A percentile compares a stretch with the other conserved stretches of the same genome.
Evolutionary conservation across 2,888 invertebrate genomes (phyloP).

Genomic region (Masnerella sp.): DNA sequence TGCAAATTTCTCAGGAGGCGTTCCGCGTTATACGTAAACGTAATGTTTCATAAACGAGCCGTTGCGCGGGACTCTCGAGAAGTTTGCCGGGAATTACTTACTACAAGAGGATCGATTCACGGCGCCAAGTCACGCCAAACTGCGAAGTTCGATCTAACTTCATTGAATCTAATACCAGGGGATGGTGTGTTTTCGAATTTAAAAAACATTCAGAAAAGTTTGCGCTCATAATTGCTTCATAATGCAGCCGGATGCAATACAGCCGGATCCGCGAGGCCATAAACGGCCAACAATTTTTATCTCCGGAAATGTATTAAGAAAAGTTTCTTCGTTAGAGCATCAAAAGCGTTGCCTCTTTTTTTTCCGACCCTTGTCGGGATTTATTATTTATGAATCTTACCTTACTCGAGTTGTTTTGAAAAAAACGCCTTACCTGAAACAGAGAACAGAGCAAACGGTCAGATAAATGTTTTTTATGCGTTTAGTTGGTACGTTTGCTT

Average conservation of each 20-base stretch:
- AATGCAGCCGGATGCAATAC: slow-evolving; percentile 12
- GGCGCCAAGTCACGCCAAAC: slow-evolving; percentile 62
- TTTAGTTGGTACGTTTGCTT: too few relatives aligned
- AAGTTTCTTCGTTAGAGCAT: slow-evolving; percentile 29
- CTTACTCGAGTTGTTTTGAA: not conserved
- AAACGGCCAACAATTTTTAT: slow-evolving; percentile 22
- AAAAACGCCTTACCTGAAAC: slow-evolving; percentile 31
- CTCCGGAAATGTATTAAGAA: slow-evolving; percentile 29
- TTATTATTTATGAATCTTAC: slow-evolving; percentile 24
- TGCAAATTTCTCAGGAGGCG: slow-evolving; percentile 47
- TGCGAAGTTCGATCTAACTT: slow-evolving; percentile 68
- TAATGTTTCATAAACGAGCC: slow-evolving; percentile 60
- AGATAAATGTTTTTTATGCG: slow-evolving; percentile 1
- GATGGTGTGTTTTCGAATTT: slow-evolving; percentile 51
- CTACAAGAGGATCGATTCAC: slow-evolving; percentile 57
- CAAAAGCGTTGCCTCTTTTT: slow-evolving; percentile 23
- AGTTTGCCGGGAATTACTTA: slow-evolving; percentile 60
- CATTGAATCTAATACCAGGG: slow-evolving; percentile 64
- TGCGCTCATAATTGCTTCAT: slow-evolving; percentile 36
- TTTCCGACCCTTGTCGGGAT: slow-evolving; percentile 9
- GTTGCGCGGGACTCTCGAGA: slow-evolving; percentile 46
- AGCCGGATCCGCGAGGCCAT: not conserved
- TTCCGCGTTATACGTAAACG: slow-evolving; percentile 35
- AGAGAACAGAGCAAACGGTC: slow-evolving; percentile 1
- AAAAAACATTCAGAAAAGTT: slow-evolving; percentile 45